Base-by-base conservation (phyloP, 1,140 invertebrate genomes). In the Drosophila elegans region DNA sequence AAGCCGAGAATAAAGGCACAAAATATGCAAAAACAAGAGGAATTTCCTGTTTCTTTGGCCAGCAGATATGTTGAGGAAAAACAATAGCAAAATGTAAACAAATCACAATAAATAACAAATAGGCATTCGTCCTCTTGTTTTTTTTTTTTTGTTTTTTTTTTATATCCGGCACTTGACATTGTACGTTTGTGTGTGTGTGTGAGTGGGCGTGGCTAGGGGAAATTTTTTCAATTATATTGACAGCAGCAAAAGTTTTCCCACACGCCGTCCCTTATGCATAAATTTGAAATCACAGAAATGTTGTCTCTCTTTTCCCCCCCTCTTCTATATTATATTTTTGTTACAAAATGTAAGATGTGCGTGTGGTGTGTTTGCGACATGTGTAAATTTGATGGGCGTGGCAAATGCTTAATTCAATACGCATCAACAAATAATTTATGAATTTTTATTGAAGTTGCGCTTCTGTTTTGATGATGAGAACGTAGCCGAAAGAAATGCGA, bases 371-470 rank as follows among this genome's bases (percentile, higher is more conserved):
- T 13, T 11, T 34, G 32, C n/a, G 34, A 64, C 66, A 71, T 68
- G 64, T 71, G 67, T 42, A 41, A 56, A 42, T 41, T 48, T 39
- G 25, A 21, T 41, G 64, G 67, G 67, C 64, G 67, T 56, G 64
- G 67, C 51, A 57, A 16, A 57, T 71, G 63, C 64, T 48, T 69
- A 71, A 69, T 71, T 71, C 63, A 71, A 69, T 71, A 69, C 67
- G 64, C 64, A 69, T 69, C 64, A 49, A 68, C 67, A 71, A 56
- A 69, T 71, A 71, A 71, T 71, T 71, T 57, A 71, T 71, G 67
- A 36, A 71, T 71, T 69, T 71, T 56, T 71, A 69, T 69, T 69
- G 67, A 71, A 57, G 42, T 56, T 57, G 5, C 13, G 51, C 39
- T 41, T 41, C 41, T 32, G 49, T 71, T 68, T 39, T 54, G 32